Evolutionary conservation across 2,113 vertebrate genomes (phyloP).

Genomic region (Ginglymostoma cirratum): DNA sequence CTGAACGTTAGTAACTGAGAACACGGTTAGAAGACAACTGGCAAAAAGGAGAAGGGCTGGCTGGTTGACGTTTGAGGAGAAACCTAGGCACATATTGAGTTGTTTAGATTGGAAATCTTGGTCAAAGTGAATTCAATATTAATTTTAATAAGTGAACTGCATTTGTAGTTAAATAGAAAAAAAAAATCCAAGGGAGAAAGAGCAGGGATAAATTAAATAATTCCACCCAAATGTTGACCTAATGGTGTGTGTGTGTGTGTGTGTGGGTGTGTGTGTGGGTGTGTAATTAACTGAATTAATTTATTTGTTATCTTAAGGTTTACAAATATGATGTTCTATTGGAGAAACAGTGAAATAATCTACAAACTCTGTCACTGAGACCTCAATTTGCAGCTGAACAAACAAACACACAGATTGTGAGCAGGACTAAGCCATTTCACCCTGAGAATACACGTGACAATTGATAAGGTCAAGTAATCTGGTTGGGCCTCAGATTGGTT

Average conservation of each 20-base stretch:
- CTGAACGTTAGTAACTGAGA: no score
- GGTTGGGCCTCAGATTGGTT: no score
- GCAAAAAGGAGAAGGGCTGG: not conserved
- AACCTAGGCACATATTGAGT: not conserved
- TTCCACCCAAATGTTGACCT: not conserved
- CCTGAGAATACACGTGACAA: no score
- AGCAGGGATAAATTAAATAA: not conserved
- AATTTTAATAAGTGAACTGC: not conserved
- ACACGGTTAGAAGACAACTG: not conserved
- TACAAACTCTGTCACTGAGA: not conserved
- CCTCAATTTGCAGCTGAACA: not conserved
- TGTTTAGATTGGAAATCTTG: not conserved
- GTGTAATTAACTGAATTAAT: not conserved
- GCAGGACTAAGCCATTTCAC: no score
- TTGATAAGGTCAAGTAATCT: no score
- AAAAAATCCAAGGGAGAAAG: not conserved
- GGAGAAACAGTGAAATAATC: not conserved
- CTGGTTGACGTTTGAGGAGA: not conserved
- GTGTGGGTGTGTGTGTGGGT: no score
- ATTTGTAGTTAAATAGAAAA: not conserved
- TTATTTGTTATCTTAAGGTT: not conserved
- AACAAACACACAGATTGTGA: no score
- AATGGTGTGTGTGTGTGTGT: no score
- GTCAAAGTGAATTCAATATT: not conserved
- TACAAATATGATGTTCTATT: not conserved